Evolutionary conservation across 2,888 invertebrate genomes (phyloP), one percentile per base, ranked within the genome.

Genomic region (Syrphus vitripennis): DNA sequence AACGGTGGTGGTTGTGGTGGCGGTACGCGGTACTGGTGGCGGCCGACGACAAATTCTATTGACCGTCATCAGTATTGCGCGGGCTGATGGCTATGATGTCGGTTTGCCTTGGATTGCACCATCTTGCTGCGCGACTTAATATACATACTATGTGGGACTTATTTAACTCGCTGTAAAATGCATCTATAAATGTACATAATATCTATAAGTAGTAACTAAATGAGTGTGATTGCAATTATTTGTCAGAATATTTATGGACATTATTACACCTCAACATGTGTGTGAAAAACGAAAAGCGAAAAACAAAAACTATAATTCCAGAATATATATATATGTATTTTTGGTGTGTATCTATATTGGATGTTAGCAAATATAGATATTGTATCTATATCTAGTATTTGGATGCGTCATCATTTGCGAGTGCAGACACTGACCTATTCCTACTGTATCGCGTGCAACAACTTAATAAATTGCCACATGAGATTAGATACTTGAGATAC

Each of bases 371-470:
- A 61, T 19, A 10, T 59, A 59, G 40, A 61, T 78, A 61, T 48
- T 50, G 45, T 83, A 67, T 74, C 65, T 76, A 26, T 55, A 2
- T 42, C 21, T 21, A 48, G 70, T 7, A 10, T 34, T 34, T 19
- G 55, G 21, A 67, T 84, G 84, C 80, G 84, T 84, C 84, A 84
- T 84, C 84, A 19, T 50, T 59, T 34, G 42, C n/a, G n/a, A n/a
- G n/a, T n/a, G n/a, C 77, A 86, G 81, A 82, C 81, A 86, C 86
- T 86, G 82, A 82, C 86, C 86, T 86, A 86, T 82, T 86, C 86
- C 86, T 82, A 82, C 86, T 74, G 82, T 78, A 86, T 82, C 82
- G 82, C 86, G 82, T 86, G 81, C 74, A 86, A 70, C 86, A 78
- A 71, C 82, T 82, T 78, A 81, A 86, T 77, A 81, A 86, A 86